Base-by-base conservation (phyloP, 2,888 invertebrate genomes). In the Dorcus parallelipipedus region DNA sequence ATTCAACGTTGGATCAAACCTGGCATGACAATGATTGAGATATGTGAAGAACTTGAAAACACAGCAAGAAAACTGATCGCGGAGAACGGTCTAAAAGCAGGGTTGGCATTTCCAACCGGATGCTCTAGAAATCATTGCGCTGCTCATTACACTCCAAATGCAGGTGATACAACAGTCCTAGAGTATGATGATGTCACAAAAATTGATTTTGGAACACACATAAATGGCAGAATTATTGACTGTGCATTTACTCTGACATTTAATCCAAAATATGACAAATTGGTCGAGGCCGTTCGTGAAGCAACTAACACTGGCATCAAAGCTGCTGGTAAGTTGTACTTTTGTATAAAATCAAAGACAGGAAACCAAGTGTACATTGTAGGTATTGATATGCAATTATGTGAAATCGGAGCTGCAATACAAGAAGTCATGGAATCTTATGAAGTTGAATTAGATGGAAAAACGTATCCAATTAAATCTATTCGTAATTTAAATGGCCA, bases 341-440 rank as follows among this genome's bases (percentile, higher is more conserved):
- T 17, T 9, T 54, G 10, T 17, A 9, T 54, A 33, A 20, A 49
- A 8, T 9, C 8, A 49, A 8, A 9, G 14, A 38, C 17, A 33
- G 26, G 6, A 33, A 33, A 33, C 7, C 3, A 33, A 9, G 8
- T 14, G 8, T 55, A 9, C n/a, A 40, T 61, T 60, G 42, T 95
- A 1, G 98, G 98, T 10, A 97, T 99, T 62, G 99, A 99, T 78
- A 99, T 96, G 1, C 89, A 95, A 73, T 84, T 99, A 58, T 97
- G 98, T 77, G 99, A 99, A 73, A 91, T 99, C 65, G 99, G 93
- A 9, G 92, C 95, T 62, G 93, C 94, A 1, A 95, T 99, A 68
- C 98, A 98, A 76, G 99, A 99, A 82, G 97, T 97, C 0, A 99
- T 99, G 99, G 98, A 99, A 75, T 97, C 97, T 0, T 97, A 99